Evolutionary conservation across 2,113 vertebrate genomes (phyloP).

Genomic region (Forbesichthys agassizii): DNA sequence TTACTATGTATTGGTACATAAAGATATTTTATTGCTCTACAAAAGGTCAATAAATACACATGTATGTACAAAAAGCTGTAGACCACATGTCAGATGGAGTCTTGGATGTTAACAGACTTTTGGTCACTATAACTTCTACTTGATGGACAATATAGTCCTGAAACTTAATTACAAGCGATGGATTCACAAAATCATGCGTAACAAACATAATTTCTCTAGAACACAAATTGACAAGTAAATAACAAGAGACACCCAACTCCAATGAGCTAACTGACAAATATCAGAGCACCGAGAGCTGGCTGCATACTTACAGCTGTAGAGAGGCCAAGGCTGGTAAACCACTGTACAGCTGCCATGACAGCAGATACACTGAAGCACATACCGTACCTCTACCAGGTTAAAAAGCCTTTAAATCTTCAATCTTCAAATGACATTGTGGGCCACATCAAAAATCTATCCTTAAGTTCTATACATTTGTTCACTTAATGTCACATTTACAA

Average conservation of each 20-base stretch:
- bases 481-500: too few relatives aligned
- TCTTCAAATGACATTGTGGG: background rate
- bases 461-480: too few relatives aligned
- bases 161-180: background rate
- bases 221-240: too few relatives aligned
- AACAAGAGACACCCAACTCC: conserved; percentile 14
- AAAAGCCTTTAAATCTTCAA: background rate
- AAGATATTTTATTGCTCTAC: conserved; percentile 23
- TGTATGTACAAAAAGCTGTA: conserved; percentile 19
- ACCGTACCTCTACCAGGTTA: too few relatives aligned
- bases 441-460: too few relatives aligned
- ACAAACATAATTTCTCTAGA: too few relatives aligned
- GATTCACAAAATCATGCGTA: too few relatives aligned
- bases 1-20: background rate
- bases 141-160: background rate
- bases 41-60: conserved; percentile 20
- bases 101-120: conserved; percentile 7
- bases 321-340: background rate
- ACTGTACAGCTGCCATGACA: too few relatives aligned
- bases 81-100: conserved; percentile 14
- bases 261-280: conserved; percentile 8
- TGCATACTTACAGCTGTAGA: background rate
- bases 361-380: too few relatives aligned
- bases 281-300: conserved; percentile 29
- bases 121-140: background rate